Conservation (phyloP, 2,113 vertebrate genomes). For the Nematolebias whitei region DNA sequence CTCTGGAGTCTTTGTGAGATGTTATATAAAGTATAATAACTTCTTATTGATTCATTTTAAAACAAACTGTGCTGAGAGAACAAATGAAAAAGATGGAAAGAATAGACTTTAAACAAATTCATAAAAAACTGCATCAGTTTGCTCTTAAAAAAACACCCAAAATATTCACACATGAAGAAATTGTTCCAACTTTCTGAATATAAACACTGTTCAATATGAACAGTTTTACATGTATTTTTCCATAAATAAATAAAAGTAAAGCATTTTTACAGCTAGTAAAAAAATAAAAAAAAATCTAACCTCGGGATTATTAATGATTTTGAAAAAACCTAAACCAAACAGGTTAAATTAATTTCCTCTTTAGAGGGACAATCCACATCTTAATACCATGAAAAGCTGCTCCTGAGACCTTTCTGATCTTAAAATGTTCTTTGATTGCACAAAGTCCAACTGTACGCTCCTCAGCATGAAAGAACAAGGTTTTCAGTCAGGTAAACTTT, state of each 20-base stretch:
- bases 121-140: slow-evolving; percentile 7
- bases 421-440: neutral
- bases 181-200: neutral
- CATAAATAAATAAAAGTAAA: neutral
- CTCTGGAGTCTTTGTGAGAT: too few species aligned
- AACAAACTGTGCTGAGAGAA: neutral
- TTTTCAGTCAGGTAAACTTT: neutral
- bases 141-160: slow-evolving; percentile 21
- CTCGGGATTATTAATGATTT: neutral
- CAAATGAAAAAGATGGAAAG: neutral
- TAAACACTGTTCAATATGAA: slow-evolving; percentile 59
- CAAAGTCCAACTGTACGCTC: rapidly evolving
- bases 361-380: neutral
- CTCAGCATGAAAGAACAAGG: neutral
- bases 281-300: neutral
- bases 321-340: neutral
- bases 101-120: neutral
- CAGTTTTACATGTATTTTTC: neutral
- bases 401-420: neutral
- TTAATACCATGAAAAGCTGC: too few species aligned
- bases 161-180: slow-evolving; percentile 11
- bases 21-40: too few species aligned
- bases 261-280: neutral
- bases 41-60: neutral
- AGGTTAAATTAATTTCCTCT: neutral